These are phyloP conservation scores for Odontomyia ornata DNA, from an alignment of 2,888 invertebrate genomes.

Conservation along the genomic window DNA sequence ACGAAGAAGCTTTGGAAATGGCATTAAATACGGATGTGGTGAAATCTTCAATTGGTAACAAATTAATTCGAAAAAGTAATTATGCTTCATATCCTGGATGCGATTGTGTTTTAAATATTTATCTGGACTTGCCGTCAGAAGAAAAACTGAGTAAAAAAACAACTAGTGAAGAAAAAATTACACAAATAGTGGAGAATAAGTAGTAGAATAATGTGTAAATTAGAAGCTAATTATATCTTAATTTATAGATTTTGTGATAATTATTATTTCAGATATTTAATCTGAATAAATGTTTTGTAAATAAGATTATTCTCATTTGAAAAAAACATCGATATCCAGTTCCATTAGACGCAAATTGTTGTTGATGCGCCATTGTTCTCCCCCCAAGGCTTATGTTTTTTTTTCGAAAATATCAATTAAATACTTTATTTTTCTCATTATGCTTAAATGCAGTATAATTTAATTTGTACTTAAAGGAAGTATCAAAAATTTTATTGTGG, in stretches of 20 bases:
- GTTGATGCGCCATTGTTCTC: no score
- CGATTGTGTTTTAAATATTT: conserved; percentile 60
- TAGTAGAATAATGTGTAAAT: not conserved
- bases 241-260: conserved; percentile 17
- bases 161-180: not conserved
- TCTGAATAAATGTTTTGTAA: no score
- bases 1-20: conserved; percentile 67
- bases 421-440: no score
- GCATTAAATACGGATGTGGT: conserved; percentile 65
- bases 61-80: conserved; percentile 60
- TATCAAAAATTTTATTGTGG: no score
- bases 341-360: no score
- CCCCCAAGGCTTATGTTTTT: no score
- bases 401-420: no score
- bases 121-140: not conserved
- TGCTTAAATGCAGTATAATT: no score
- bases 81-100: conserved; percentile 63
- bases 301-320: no score
- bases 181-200: not conserved
- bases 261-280: not conserved
- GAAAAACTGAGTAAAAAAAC: not conserved
- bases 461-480: no score
- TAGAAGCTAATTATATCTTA: not conserved
- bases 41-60: conserved; percentile 59
- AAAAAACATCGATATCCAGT: no score